Percentiles rank a stretch among this genome's conserved stretches.
phyloP scores from a whole-genome alignment of 2,113 vertebrate species.

The Beaufortia kweichowensis region DNA sequence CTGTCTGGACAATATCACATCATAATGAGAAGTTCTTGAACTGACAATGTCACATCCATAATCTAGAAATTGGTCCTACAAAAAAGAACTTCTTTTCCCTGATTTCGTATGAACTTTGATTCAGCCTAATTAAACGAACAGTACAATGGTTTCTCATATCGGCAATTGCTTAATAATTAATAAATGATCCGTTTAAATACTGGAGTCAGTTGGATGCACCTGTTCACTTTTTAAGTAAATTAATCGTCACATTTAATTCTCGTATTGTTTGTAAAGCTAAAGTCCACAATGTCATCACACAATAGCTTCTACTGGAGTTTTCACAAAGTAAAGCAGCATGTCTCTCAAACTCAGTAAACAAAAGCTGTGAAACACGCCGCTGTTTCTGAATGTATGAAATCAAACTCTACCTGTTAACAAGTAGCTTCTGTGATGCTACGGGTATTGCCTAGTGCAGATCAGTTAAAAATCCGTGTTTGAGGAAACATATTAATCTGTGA shows the following conservation, averaged over 20 bases:
- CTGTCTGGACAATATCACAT: no score
- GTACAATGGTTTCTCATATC: no score
- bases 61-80: no score
- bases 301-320: no score
- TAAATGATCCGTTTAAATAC: neutral
- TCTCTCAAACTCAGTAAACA: neutral
- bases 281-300: neutral
- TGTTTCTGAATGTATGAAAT: conserved; percentile 11
- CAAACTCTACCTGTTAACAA: neutral
- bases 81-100: no score
- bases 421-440: neutral
- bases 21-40: no score
- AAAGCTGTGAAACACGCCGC: neutral
- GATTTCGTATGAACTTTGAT: no score
- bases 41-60: no score
- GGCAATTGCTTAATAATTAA: no score
- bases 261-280: neutral
- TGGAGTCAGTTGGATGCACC: neutral
- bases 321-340: neutral
- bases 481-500: conserved; percentile 1
- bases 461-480: neutral
- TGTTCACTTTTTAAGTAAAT: neutral
- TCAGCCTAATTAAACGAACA: no score
- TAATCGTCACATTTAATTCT: neutral
- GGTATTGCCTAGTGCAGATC: neutral